A percentile compares a stretch with the other conserved stretches of the same genome.
These are phyloP conservation scores for Camarhynchus parvulus DNA, from an alignment of 2,113 vertebrate genomes.

Conservation along the genomic window DNA sequence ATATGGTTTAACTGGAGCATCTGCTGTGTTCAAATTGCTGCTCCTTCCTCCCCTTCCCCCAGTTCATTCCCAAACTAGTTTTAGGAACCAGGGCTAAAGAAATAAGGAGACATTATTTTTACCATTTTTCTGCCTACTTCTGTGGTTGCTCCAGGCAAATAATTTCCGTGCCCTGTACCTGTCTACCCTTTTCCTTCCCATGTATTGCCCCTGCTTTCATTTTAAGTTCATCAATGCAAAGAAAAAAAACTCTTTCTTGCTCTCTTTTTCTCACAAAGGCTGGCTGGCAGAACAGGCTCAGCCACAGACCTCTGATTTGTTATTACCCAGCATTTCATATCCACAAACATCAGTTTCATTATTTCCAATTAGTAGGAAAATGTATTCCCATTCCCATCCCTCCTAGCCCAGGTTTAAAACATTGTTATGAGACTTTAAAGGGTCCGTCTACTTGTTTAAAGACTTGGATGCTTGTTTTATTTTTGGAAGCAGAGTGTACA, in stretches of 20 bases:
- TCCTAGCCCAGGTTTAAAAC: constrained; percentile 2
- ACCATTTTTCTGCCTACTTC: background rate
- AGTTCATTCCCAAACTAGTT: constrained; percentile 33
- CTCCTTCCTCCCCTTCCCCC: constrained; percentile 21
- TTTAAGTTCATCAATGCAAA: background rate
- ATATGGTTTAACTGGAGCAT: constrained; percentile 38
- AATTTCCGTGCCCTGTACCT: background rate
- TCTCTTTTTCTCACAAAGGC: constrained; percentile 9
- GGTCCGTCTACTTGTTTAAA: background rate
- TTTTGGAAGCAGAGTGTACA: constrained; percentile 32
- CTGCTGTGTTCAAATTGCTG: constrained; percentile 30
- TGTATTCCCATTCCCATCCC: background rate
- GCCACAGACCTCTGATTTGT: constrained; percentile 30
- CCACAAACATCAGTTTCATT: background rate
- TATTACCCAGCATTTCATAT: background rate
- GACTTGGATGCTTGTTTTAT: constrained; percentile 18
- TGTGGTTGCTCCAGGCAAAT: constrained; percentile 16
- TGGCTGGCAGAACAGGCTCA: background rate
- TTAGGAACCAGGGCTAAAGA: constrained; percentile 6
- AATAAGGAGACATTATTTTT: constrained; percentile 7
- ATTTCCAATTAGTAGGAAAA: constrained; percentile 16
- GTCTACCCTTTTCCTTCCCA: background rate
- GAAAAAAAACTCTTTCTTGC: background rate
- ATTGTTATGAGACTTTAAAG: constrained; percentile 38
- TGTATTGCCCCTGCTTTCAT: background rate